Conservation (phyloP, 2,113 vertebrate species). For the Peromyscus maniculatus region DNA sequence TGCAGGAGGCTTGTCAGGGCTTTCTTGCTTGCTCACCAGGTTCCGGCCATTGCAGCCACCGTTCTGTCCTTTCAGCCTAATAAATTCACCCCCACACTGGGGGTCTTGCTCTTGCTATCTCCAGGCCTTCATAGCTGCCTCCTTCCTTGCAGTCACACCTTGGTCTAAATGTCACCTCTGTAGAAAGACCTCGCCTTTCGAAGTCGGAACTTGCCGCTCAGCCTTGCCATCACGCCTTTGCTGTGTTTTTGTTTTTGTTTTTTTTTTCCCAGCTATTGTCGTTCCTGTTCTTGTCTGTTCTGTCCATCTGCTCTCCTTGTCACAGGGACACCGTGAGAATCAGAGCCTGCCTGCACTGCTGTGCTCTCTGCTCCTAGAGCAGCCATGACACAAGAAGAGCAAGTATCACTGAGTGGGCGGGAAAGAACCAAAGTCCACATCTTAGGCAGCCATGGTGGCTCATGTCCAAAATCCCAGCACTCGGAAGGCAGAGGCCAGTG, state of each 20-base stretch:
- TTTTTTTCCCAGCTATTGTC: not conserved
- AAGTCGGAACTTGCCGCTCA: not conserved
- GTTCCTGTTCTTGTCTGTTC: not conserved
- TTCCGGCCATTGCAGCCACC: not conserved
- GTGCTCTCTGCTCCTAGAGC: not conserved
- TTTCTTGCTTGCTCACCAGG: not conserved
- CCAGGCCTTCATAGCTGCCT: not conserved
- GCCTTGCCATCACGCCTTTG: not conserved
- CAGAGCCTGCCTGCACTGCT: too few relatives aligned
- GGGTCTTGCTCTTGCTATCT: not conserved
- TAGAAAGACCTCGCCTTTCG: not conserved
- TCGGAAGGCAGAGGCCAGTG: not conserved
- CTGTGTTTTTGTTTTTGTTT: not conserved
- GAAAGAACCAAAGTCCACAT: not conserved
- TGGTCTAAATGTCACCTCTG: not conserved
- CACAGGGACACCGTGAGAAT: not conserved
- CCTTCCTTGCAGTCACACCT: not conserved
- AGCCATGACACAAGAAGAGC: not conserved
- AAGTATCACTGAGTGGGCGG: not conserved
- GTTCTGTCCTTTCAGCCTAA: not conserved
- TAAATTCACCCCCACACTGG: not conserved
- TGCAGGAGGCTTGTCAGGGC: accelerated
- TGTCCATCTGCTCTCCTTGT: not conserved
- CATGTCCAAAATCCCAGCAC: not conserved
- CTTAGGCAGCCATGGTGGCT: not conserved